Evolutionary conservation across 2,888 invertebrate genomes (phyloP), one percentile per base, ranked within the genome.

Genomic region (Mythimna pallens): DNA sequence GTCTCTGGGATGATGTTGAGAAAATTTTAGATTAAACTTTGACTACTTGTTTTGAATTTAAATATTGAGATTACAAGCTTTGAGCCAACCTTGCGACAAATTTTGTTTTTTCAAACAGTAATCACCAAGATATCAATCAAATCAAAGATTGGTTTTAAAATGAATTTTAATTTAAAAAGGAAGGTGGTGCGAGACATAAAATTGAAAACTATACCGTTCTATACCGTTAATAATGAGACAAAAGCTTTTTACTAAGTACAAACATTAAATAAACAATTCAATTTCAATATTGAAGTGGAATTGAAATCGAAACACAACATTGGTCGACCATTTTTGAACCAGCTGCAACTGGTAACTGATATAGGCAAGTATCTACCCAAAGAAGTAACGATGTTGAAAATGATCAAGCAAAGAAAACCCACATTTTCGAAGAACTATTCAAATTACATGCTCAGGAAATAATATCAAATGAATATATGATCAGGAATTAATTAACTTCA

Each of bases 401-500:
- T 3, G 4, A 54, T 30, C 17, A 64, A 52, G n/a, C 17, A 55
- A 54, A 9, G 4, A 50, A 47, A 25, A 55, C 3, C 10, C 12
- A 12, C 3, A 20, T 25, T 64, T 63, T 63, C 8, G 50, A 34
- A 50, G n/a, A 58, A 34, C 20, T 59, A 43, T 54, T 64, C 1
- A 34, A 50, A 30, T n/a, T 0, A 20, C n/a, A 47, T 22, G 36
- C 50, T 36, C 12, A 50, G 81, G 67, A 67, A 79, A 81, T 70
- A 58, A 59, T 81, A 76, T 36, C 20, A 57, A 59, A 54, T 36
- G 14, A 14, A 55, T 43, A 52, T 50, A 70, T 43, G 54, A 65
- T 58, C 65, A 66, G 65, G 58, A 69, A 82, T 78, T 55, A 54
- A 67, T 67, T 61, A 54, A 58, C 55, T 64, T 65, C 10, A 34